Conservation (phyloP, 2,113 vertebrate species). For the Cyanoramphus novaezelandiae region DNA sequence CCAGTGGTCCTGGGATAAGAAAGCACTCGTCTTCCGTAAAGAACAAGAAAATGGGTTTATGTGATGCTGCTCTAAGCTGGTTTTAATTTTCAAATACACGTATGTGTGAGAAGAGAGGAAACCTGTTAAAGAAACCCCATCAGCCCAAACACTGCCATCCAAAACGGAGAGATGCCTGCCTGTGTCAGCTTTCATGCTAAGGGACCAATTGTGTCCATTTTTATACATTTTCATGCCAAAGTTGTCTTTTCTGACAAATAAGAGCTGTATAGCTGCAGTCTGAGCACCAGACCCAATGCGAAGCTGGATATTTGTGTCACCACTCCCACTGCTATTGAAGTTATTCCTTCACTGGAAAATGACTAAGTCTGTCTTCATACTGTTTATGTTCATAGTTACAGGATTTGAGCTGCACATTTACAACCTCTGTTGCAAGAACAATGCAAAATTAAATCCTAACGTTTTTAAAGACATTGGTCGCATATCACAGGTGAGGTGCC, state of each 20-base stretch:
- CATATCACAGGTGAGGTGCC: not conserved
- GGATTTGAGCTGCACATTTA: not conserved
- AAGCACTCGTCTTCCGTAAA: not conserved
- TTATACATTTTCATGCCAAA: not conserved
- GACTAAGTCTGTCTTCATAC: not conserved
- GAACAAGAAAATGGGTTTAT: not conserved
- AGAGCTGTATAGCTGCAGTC: not conserved
- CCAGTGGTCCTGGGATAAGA: not conserved
- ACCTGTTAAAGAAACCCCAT: not conserved
- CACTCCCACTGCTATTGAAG: not conserved
- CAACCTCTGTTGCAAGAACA: not conserved
- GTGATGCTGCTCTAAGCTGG: not conserved
- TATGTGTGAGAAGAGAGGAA: not conserved
- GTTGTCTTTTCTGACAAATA: not conserved
- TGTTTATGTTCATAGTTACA: not conserved
- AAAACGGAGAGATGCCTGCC: not conserved
- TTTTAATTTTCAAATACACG: not conserved
- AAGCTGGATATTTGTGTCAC: not conserved
- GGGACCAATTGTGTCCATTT: not conserved
- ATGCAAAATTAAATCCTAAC: not conserved
- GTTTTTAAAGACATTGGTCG: not conserved
- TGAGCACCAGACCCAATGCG: not conserved
- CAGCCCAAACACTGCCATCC: not conserved
- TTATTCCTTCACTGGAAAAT: not conserved
- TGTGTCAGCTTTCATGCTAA: not conserved